Base-by-base conservation (phyloP, 2,797 vertebrate genomes). In the Oophaga sylvatica region DNA sequence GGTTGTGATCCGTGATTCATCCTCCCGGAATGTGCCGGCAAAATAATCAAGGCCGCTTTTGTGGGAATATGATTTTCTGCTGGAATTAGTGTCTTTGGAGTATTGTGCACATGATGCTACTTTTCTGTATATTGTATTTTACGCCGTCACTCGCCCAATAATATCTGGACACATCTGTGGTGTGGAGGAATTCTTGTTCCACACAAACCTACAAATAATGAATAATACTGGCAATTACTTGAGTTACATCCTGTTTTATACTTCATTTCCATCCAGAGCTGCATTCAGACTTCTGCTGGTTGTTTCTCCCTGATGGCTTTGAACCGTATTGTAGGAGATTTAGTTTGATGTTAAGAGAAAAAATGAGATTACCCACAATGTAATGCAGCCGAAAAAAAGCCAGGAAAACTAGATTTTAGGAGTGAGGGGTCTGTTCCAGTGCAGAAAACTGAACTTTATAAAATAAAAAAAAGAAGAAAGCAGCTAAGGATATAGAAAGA, bases 1-100 rank as follows among this genome's bases (percentile, higher is more conserved):
- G n/a, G 17, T 65, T 80, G 31, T 59, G 41, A 81, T 62, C 15
- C 3, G 13, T 87, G 85, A 87, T 19, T 87, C 78, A 87, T 53
- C 22, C 5, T 48, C 26, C 53, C 20, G 78, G 85, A 86, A 73
- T 87, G 85, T 48, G 16, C 16, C 31, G 35, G 48, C 26, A 2
- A 29, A 22, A 80, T 81, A 26, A 86, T 45, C 45, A 22, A 3
- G 53, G 19, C 17, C 12, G 26, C 26, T 26, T 62, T 15, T 73
- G 35, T 48, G 56, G 67, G 67, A 56, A 73, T 5, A 45, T 7
- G 31, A 20, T 48, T 63, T 29, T 56, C 70, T 80, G 22, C 48
- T 17, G 41, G 65, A 31, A 31, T 67, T 35, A 70, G 8, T 16
- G 31, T 35, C 20, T 57, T n/a, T 35, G 7, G 6, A 85, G 35